phyloP scores from a whole-genome alignment of 2,888 invertebrate genomes.

The Geotrupes spiniger region DNA sequence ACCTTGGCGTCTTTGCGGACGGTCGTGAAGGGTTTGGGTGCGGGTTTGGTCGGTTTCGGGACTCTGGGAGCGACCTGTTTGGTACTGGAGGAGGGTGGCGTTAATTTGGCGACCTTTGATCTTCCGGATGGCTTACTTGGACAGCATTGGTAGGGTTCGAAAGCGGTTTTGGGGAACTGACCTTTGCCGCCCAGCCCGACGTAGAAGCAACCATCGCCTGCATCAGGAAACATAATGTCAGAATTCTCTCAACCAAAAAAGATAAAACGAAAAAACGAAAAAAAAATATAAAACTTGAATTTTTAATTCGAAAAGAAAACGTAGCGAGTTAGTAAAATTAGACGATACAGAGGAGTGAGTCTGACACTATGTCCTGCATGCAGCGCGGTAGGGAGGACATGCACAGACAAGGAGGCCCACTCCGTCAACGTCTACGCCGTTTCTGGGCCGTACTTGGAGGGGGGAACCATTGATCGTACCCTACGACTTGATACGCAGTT shows the following conservation, averaged over 20 bases:
- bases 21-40: conserved; percentile 50
- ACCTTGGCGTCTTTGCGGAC: conserved; percentile 40
- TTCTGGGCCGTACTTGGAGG: no score
- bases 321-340: conserved; percentile 20
- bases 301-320: background rate
- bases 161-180: conserved; percentile 71
- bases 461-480: no score
- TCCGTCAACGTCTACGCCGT: conserved; percentile 25
- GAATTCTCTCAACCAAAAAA: conserved; percentile 51
- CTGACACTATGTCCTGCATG: conserved; percentile 51
- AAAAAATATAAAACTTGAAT: no score
- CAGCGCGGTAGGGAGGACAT: conserved; percentile 34
- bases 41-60: conserved; percentile 38
- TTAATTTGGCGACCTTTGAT: conserved; percentile 37
- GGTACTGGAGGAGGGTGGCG: conserved; percentile 34
- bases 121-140: conserved; percentile 73
- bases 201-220: conserved; percentile 97
- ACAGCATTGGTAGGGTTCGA: conserved; percentile 91
- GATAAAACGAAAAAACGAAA: conserved; percentile 5
- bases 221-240: conserved; percentile 85
- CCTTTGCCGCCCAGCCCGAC: conserved; percentile 89
- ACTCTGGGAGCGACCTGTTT: conserved; percentile 27
- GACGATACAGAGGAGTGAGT: conserved; percentile 40
- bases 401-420: conserved; percentile 45
- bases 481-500: conserved; percentile 34